Evolutionary conservation across 1,140 invertebrate genomes (phyloP).

Genomic region (Drosophila varians): DNA sequence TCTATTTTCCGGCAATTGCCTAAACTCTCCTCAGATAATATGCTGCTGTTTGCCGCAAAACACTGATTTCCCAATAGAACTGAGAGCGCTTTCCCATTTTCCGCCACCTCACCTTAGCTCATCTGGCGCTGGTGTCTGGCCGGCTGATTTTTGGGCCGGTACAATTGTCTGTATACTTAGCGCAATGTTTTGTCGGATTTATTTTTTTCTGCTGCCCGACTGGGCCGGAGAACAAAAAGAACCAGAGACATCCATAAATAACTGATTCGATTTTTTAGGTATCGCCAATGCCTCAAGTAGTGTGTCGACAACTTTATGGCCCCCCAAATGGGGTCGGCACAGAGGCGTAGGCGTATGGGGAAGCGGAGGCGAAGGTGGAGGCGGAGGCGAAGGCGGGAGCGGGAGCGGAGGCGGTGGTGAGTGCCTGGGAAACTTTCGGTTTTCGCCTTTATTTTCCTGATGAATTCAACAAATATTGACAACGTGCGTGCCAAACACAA

Average conservation of each 20-base stretch:
- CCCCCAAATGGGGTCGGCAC: constrained; percentile 6
- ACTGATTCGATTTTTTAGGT: constrained; percentile 70
- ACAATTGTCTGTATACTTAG: constrained; percentile 71
- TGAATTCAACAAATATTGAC: constrained; percentile 80
- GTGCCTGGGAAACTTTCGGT: constrained; percentile 28
- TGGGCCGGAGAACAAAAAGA: constrained; percentile 14
- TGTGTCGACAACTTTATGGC: constrained; percentile 74
- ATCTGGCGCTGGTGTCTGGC: no score
- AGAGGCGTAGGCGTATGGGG: neutral
- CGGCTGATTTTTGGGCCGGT: constrained; percentile 40
- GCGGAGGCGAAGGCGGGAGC: no score
- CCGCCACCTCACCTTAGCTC: constrained; percentile 13
- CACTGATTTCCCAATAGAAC: constrained; percentile 11
- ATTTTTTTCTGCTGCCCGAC: constrained; percentile 15
- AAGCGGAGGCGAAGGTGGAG: neutral
- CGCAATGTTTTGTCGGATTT: constrained; percentile 45
- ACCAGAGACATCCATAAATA: constrained; percentile 69
- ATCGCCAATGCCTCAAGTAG: constrained; percentile 44
- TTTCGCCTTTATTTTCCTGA: constrained; percentile 53
- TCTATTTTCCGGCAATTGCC: neutral
- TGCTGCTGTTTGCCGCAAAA: constrained; percentile 2
- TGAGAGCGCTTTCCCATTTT: constrained; percentile 1
- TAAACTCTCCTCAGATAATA: constrained; percentile 7
- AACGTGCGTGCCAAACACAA: constrained; percentile 77
- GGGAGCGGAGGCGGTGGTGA: constrained; percentile 15